A percentile compares a stretch with the other conserved stretches of the same genome.
phyloP scores from a whole-genome alignment of 2,888 invertebrate genomes.

The Troglohyphantes excavatus region DNA sequence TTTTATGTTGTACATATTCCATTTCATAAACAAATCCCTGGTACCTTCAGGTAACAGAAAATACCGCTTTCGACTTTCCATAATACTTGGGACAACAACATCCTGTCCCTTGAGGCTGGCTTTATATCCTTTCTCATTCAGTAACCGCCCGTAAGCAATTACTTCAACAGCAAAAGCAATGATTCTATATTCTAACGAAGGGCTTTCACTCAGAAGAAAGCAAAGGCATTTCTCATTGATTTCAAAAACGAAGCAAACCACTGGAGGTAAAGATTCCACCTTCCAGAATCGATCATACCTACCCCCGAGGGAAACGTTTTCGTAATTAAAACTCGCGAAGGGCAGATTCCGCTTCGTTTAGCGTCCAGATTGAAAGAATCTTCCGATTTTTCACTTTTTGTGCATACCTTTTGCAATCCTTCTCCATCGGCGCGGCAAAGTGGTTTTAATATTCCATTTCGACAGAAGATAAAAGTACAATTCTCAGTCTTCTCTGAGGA shows the following conservation, averaged over 20 bases:
- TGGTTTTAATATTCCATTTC: background rate
- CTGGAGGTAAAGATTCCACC: background rate
- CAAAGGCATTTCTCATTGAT: background rate
- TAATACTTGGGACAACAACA: background rate
- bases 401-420: background rate
- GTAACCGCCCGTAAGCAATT: conserved; percentile 5
- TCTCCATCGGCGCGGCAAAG: background rate
- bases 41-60: background rate
- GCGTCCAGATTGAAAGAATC: conserved; percentile 27
- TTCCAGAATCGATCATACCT: conserved; percentile 20
- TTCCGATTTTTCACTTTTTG: conserved; percentile 22
- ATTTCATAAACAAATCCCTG: background rate
- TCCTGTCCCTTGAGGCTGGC: background rate
- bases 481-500: background rate
- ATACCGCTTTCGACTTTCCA: background rate
- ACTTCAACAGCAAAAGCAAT: background rate
- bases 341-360: conserved; percentile 45
- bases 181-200: conserved; percentile 20
- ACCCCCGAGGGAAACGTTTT: conserved; percentile 22
- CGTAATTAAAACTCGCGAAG: conserved; percentile 49
- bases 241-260: conserved; percentile 4
- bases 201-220: conserved; percentile 8
- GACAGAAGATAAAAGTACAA: background rate
- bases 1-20: background rate
- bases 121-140: background rate